Evolutionary conservation across 2,888 invertebrate species (phyloP), one percentile per base, ranked within the genome.

Genomic region (Aelia acuminata): DNA sequence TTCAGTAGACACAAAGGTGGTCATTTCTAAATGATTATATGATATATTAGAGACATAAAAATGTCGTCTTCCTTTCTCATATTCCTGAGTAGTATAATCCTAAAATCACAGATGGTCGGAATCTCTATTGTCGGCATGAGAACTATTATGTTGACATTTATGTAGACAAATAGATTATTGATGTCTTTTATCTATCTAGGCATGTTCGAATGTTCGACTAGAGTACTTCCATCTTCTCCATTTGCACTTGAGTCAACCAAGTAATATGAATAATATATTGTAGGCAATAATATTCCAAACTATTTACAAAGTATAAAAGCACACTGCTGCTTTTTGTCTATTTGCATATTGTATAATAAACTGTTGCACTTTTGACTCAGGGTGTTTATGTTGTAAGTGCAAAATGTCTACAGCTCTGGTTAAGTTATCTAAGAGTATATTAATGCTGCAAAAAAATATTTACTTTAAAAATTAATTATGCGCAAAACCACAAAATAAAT

Each of bases 291-390:
- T 53, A 80, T 80, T 70, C 63, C 35, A 53, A 85, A 57, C 35
- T 53, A 53, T 85, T 39, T 85, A 85, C 31, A 85, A 53, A 57
- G 85, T 85, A 85, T 84, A 84, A 84, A 85, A 53, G 85, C 85
- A 85, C 85, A 75, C 18, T 87, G 31, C 75, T 57, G 26, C 43
- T 87, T 70, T 63, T 75, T 87, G 53, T 87, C 57, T 87, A 43
- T 87, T 63, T 70, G 87, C 87, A 53, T 75, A 87, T 87, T 87
- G 87, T 87, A 87, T 87, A 20, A 87, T 87, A 87, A n/a, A 87
- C n/a, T 87, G 57, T 57, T 75, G 63, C 87, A 87, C 87, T 87
- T 80, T 80, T 80, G 43, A 80, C n/a, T 43, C 39, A 43, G 80
- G 80, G 43, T 47, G 80, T 80, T 80, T 80, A 80, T 80, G n/a